Evolutionary conservation across 2,888 invertebrate genomes (phyloP), one percentile per base, ranked within the genome.

Genomic region (Lycaena phlaeas): DNA sequence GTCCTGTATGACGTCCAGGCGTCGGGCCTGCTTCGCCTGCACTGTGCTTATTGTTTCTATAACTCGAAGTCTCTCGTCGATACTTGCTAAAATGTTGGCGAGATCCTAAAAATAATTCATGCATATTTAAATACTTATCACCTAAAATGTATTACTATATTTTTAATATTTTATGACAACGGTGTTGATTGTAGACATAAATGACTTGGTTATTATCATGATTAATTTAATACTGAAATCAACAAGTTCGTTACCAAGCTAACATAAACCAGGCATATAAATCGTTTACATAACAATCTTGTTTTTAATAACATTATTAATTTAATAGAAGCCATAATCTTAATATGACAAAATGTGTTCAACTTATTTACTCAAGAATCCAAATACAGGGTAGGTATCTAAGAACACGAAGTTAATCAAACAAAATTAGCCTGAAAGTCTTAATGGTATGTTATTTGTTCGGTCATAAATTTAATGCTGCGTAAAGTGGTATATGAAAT

Each of bases 1-100:
- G 50, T 82, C 76, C 52, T 85, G 79, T 50, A 85, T 75, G 49
- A 67, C 64, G 64, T 85, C 81, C n/a, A 85, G 63, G 12, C 78
- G 71, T 10, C 78, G 64, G 26, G 75, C 70, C 53, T 82, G 81
- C 54, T 79, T 77, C 14, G 56, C 65, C 57, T 84, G 84, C 22
- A 65, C 68, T 1, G 69, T 64, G 53, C 71, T 74, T 47, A 84
- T 70, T 11, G 69, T 69, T 53, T 85, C 84, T 54, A 85, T 54
- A 38, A 71, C 61, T 7, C 70, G 63, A 42, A 85, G 63, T 31
- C 78, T 61, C 50, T 85, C 84, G 52, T 85, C 85, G 40, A 85
- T 81, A 39, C 56, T 74, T 15, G 68, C 59, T 50, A 85, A 61
- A 40, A 82, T 64, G 40, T 56, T 61, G 40, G 54, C 68, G 43